Evolutionary conservation across 2,113 vertebrate genomes (phyloP).

Genomic region (Tamias sibiricus): DNA sequence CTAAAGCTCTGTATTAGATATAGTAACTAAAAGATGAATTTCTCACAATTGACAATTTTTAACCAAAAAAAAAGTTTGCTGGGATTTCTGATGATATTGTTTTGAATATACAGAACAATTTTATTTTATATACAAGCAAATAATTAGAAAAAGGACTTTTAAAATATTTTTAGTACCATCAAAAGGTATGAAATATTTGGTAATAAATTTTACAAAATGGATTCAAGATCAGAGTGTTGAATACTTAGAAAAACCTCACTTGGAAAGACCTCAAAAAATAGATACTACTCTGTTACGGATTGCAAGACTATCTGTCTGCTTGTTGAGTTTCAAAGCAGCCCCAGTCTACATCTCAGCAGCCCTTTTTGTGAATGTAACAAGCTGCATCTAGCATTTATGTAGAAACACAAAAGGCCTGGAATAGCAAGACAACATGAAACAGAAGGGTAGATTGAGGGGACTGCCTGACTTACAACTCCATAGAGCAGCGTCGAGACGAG

Average conservation of each 20-base stretch:
- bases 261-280: not conserved
- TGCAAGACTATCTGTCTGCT: not conserved
- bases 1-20: not conserved
- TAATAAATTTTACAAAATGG: not conserved
- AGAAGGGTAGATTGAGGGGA: not conserved
- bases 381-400: not conserved
- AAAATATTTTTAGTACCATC: not conserved
- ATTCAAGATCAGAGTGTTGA: not conserved
- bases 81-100: not conserved
- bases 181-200: not conserved
- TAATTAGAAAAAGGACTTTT: not conserved
- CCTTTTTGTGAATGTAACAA: not conserved
- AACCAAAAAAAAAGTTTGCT: not conserved
- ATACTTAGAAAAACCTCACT: not conserved
- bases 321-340: no score
- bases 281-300: accelerated
- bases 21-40: not conserved
- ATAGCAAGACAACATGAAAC: not conserved
- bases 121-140: not conserved
- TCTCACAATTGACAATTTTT: not conserved
- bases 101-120: not conserved
- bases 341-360: no score
- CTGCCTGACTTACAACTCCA: not conserved
- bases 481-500: not conserved
- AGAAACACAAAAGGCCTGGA: not conserved